A percentile compares a stretch with the other conserved stretches of the same genome.
Conservation (phyloP, 2,888 invertebrate species). For the Mesorhabditis sp. region DNA sequence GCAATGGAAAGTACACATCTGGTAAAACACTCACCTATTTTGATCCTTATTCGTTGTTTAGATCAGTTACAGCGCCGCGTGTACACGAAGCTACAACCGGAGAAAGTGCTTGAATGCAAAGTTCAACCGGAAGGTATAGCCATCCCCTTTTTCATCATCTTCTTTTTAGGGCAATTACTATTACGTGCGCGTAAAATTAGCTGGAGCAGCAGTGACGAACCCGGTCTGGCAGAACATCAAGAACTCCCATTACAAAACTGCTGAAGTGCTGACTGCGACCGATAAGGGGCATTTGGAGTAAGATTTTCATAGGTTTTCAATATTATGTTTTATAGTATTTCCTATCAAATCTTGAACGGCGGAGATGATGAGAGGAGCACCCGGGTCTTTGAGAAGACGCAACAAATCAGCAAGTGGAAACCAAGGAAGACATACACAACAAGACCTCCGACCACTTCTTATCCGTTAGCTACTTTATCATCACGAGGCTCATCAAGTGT, state of each 20-base stretch:
- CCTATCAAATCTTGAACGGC: neutral
- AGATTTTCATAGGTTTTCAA: neutral
- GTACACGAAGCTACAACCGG: conserved; percentile 10
- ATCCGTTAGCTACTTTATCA: neutral
- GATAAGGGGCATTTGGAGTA: conserved; percentile 13
- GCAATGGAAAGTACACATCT: neutral
- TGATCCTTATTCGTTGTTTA: neutral
- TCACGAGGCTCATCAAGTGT: neutral
- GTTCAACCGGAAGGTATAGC: conserved; percentile 4
- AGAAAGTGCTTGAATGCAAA: conserved; percentile 18
- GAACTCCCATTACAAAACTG: conserved; percentile 11
- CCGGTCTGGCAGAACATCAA: conserved; percentile 14
- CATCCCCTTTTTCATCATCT: neutral
- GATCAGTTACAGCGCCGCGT: conserved; percentile 11
- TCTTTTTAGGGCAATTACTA: conserved; percentile 4
- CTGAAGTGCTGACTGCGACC: conserved; percentile 10
- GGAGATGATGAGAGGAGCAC: no score
- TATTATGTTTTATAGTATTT: neutral
- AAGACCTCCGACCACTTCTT: neutral
- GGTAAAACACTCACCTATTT: neutral
- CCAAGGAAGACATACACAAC: neutral
- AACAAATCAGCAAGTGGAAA: neutral
- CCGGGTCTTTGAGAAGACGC: neutral
- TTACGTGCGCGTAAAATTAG: conserved; percentile 12
- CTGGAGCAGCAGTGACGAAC: conserved; percentile 12